Evolutionary conservation across 35 echinoderm and acorn worm species (phyloP).

Genomic region (Ophiothrix spiculata): DNA sequence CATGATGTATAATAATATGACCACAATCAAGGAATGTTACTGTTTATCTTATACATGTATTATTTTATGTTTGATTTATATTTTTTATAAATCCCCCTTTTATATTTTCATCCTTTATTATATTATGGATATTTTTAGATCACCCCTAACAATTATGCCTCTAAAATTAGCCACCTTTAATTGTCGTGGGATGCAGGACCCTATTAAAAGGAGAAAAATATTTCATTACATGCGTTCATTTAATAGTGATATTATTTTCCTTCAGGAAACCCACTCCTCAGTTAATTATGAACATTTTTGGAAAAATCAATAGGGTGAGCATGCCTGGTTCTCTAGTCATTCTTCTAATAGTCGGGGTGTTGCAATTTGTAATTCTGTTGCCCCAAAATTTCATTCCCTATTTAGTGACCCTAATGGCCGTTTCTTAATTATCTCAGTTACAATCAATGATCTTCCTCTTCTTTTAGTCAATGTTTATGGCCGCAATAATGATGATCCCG

Average conservation of each 20-base stretch:
- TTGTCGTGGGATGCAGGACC: neutral
- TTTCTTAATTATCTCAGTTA: neutral
- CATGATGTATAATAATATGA: no score
- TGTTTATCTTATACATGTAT: no score
- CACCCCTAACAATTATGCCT: no score
- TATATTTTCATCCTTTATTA: no score
- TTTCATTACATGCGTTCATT: neutral
- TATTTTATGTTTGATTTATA: no score
- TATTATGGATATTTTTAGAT: no score
- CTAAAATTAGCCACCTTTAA: neutral
- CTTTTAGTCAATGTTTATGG: neutral
- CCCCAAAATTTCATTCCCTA: neutral
- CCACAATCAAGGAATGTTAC: no score
- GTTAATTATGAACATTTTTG: neutral
- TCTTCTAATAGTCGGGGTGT: neutral
- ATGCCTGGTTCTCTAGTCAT: neutral
- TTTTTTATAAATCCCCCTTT: no score
- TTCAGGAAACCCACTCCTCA: neutral
- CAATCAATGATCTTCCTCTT: neutral
- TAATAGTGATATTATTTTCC: neutral
- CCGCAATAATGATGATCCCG: slow-evolving; percentile 12
- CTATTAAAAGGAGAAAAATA: neutral
- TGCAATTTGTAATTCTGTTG: neutral
- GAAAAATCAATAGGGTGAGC: neutral
- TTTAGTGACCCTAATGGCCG: neutral